Base-by-base conservation (phyloP, 2,888 invertebrate species). In the Galeopsomyia nigrocyanea region DNA sequence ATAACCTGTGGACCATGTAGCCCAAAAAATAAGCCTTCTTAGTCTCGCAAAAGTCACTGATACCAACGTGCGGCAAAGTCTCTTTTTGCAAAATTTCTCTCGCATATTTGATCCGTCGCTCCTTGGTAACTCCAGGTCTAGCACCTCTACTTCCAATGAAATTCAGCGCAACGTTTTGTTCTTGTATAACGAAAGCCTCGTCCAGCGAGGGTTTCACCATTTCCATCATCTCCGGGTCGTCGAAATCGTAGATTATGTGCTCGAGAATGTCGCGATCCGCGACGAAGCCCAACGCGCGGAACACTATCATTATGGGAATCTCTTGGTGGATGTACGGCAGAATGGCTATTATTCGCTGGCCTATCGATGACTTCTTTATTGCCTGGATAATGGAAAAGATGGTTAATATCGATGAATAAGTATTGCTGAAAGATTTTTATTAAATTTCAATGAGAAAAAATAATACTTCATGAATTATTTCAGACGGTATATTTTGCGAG, bases 221-320 rank as follows among this genome's bases (percentile, higher is more conserved):
- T 90, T 99, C 99, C 99, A 99, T 99, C 98, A 99, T 99, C 89
- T 99, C 99, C 7, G 98, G 98, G 88, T 99, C 99, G 87, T 99
- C 98, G 88, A 99, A 99, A 85, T 99, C 99, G 87, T 99, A 99
- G 82, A 99, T 99, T 75, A 99, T 99, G 83, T 99, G 99, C 85
- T 99, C 99, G 22, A 99, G 89, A 81, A 99, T 99, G 88, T 99
- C 99, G 82, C 99, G 91, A 87, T 99, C 99, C 9, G 99, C 98
- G 51, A 99, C 99, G 88, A 99, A 99, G 47, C 99, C 99, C 72
- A 98, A 88, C 16, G 99, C 99, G 84, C 99, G 91, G 86, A 99
- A 99, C 1, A 99, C 99, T 84, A 99, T 97, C 95, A 99, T 99
- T 72, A 99, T 97, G 0, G 99, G 99, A 80, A 99, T 99, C 89